These are phyloP conservation scores for Loris lydekkerianus DNA, from an alignment of 2,797 vertebrate genomes.

Conservation along the genomic window DNA sequence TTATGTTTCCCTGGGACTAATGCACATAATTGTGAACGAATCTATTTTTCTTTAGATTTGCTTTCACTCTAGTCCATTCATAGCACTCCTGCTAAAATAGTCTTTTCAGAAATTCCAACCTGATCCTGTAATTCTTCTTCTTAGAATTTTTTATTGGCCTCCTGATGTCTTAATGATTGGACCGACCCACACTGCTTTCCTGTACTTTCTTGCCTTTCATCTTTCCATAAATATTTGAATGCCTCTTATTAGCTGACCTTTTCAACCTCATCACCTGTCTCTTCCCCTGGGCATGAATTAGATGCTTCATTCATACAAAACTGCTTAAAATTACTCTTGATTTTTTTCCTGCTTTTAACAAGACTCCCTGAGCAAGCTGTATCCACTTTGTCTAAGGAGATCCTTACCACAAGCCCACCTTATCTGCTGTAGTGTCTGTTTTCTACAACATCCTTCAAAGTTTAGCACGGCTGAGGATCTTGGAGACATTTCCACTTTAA, in stretches of 20 bases:
- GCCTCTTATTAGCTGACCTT: neutral
- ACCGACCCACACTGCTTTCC: neutral
- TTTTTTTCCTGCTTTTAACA: neutral
- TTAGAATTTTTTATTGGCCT: conserved; percentile 7
- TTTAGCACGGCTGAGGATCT: neutral
- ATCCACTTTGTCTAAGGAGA: neutral
- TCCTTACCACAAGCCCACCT: neutral
- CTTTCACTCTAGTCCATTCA: neutral
- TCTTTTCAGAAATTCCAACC: neutral
- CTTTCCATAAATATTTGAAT: conserved; percentile 27
- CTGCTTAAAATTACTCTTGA: conserved; percentile 22
- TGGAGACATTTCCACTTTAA: conserved; percentile 51
- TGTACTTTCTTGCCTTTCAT: conserved; percentile 2
- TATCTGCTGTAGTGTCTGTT: neutral
- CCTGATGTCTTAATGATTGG: conserved; percentile 16
- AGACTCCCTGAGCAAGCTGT: neutral
- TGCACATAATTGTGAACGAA: neutral
- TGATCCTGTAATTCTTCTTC: neutral
- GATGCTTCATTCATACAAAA: neutral
- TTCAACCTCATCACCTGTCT: neutral
- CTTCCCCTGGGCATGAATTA: neutral
- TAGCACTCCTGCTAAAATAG: neutral
- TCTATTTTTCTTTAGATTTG: neutral
- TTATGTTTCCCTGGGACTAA: neutral
- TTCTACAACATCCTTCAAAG: neutral